Conservation (phyloP, 2,888 invertebrate genomes). For the Drosophila conformis region DNA sequence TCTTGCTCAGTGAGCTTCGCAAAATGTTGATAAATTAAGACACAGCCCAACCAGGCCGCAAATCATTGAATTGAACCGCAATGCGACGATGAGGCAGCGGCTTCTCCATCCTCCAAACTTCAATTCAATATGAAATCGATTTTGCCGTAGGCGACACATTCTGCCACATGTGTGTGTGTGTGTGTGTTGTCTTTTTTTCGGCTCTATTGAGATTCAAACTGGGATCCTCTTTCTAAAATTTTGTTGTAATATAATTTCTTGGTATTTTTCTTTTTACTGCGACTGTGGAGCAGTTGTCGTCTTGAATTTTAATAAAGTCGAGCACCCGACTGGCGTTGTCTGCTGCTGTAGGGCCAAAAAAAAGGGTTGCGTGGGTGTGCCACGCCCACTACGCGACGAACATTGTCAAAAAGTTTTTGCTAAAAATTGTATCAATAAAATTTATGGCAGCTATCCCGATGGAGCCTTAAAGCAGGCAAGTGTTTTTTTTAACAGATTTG, state of each 20-base stretch:
- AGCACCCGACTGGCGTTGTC: constrained; percentile 19
- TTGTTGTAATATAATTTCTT: constrained; percentile 64
- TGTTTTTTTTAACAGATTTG: neutral
- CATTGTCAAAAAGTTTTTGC: constrained; percentile 54
- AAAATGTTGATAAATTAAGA: constrained; percentile 75
- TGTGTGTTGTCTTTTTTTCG: constrained; percentile 10
- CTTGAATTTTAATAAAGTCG: constrained; percentile 72
- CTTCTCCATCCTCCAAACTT: constrained; percentile 22
- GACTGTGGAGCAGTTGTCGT: constrained; percentile 55
- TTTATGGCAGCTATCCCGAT: constrained; percentile 36
- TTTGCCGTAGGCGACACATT: constrained; percentile 46
- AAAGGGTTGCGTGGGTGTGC: constrained; percentile 29
- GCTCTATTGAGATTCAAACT: constrained; percentile 11
- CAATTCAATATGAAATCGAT: constrained; percentile 67
- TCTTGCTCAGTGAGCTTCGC: constrained; percentile 56
- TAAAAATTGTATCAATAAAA: constrained; percentile 61
- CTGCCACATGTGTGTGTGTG: constrained; percentile 11
- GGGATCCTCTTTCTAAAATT: constrained; percentile 23
- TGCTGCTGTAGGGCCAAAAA: constrained; percentile 15
- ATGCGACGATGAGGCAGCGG: constrained; percentile 48
- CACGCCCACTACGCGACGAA: constrained; percentile 28
- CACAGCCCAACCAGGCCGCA: constrained; percentile 64
- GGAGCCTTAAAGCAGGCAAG: constrained; percentile 17
- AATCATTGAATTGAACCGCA: constrained; percentile 74
- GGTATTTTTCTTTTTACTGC: constrained; percentile 43